Evolutionary conservation across 1,140 invertebrate genomes (phyloP), one percentile per base, ranked within the genome.

Genomic region (Chironomus striatipennis): DNA sequence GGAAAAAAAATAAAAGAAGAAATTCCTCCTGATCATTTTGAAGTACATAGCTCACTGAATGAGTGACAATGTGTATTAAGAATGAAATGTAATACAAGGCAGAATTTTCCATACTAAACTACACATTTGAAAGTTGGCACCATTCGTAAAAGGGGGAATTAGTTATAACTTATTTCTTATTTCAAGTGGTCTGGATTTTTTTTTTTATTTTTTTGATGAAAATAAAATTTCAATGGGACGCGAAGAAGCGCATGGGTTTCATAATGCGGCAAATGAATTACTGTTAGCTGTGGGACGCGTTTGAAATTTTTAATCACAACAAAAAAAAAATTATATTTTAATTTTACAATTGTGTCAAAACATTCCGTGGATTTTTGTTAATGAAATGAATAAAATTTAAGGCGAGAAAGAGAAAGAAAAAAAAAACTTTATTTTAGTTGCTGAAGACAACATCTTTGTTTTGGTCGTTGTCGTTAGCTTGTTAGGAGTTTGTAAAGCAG

Each of bases 51-150:
- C 2, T 5, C 5, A 1, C 2, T 15, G 15, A 12, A n/a, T 57
- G 47, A 57, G 47, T 57, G 47, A 57, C 47, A 57, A 57, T 57
- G 47, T 57, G 47, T 57, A 57, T 57, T 57, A 57, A 57, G 47
- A 57, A 57, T 57, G 47, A 57, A 57, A 57, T 57, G 47, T n/a
- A 57, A 57, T 57, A 57, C 47, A 5, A 34, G 5, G 24, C 1
- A 34, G 24, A 34, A 34, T 34, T 34, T 34, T 34, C 24, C 24
- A 34, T 34, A 34, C 24, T 34, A 34, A n/a, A 34, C 24, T 34
- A 34, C 15, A n/a, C 10, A 57, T 57, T 57, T 15, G 43, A 57
- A 57, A 57, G n/a, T 57, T 57, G 47, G 47, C 47, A 57, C 47
- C n/a, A 5, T 57, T 57, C 12, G 47, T 5, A 57, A 10, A 15